These are phyloP conservation scores for Chouioia cunea DNA, from an alignment of 2,888 invertebrate genomes.

Conservation along the genomic window DNA sequence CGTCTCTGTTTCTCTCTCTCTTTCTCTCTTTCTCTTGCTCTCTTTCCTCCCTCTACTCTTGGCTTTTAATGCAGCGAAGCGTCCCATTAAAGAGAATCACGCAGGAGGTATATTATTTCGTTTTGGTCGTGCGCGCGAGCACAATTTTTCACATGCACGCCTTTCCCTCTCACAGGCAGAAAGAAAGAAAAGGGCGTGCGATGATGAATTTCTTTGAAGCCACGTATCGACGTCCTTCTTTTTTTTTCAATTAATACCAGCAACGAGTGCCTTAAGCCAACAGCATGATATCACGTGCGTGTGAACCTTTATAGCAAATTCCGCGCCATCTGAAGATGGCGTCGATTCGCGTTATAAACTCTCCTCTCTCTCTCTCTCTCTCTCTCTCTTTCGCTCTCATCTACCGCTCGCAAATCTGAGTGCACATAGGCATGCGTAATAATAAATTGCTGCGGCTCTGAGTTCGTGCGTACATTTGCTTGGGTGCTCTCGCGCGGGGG, in stretches of 20 bases:
- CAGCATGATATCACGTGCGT: slow-evolving; percentile 21
- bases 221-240: slow-evolving; percentile 40
- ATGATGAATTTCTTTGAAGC: slow-evolving; percentile 37
- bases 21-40: not conserved
- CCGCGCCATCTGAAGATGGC: slow-evolving; percentile 41
- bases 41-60: slow-evolving; percentile 13
- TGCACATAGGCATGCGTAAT: slow-evolving; percentile 27
- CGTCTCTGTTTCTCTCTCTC: slow-evolving; percentile 2
- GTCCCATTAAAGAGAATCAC: slow-evolving; percentile 39
- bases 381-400: not conserved
- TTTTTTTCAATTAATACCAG: slow-evolving; percentile 45
- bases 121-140: slow-evolving; percentile 22
- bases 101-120: slow-evolving; percentile 40
- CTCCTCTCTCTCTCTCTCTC: too few relatives aligned
- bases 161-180: not conserved
- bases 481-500: not conserved
- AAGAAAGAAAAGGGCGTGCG: slow-evolving; percentile 8
- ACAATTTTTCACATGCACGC: not conserved
- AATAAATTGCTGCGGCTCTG: slow-evolving; percentile 10
- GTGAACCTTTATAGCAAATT: slow-evolving; percentile 10
- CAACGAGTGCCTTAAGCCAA: slow-evolving; percentile 36
- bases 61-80: slow-evolving; percentile 46
- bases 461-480: slow-evolving; percentile 6
- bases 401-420: slow-evolving; percentile 18
- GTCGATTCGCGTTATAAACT: slow-evolving; percentile 7